These are phyloP conservation scores for Hozukius guyotensis DNA, from an alignment of 2,797 vertebrate genomes.

Conservation along the genomic window DNA sequence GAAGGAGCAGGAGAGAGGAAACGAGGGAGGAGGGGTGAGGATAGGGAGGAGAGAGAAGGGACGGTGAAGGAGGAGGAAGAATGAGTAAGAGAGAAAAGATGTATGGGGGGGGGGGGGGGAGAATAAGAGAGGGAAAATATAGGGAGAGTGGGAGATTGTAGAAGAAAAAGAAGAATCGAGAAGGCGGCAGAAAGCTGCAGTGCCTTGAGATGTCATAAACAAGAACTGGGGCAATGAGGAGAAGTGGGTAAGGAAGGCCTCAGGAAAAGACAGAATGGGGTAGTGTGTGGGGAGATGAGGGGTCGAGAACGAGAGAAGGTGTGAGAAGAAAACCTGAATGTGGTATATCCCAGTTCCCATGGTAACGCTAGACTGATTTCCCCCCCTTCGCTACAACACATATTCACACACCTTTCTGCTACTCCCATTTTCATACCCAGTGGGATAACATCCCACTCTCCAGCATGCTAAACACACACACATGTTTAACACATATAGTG, in stretches of 20 bases:
- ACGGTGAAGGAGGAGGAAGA: background rate
- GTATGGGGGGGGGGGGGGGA: background rate
- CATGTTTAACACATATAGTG: conserved; percentile 15
- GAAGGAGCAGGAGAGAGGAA: background rate
- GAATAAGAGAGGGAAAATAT: background rate
- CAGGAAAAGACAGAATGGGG: conserved; percentile 10
- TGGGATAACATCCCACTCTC: conserved; percentile 32
- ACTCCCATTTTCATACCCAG: conserved; percentile 54
- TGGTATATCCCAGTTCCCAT: conserved; percentile 85
- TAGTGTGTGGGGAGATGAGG: conserved; percentile 14
- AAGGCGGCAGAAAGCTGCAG: background rate
- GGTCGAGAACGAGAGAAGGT: conserved; percentile 6
- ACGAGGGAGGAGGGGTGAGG: background rate
- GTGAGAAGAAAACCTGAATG: conserved; percentile 53
- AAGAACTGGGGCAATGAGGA: conserved; percentile 31
- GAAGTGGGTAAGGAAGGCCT: conserved; percentile 7
- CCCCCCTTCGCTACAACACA: background rate
- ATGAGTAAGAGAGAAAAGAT: background rate
- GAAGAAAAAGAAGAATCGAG: background rate
- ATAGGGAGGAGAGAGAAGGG: background rate
- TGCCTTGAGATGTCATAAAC: conserved; percentile 1
- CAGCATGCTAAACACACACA: conserved; percentile 22
- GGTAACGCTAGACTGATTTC: conserved; percentile 70
- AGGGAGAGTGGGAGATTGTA: background rate
- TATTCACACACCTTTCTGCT: conserved; percentile 23